Percentiles rank a stretch among this genome's conserved stretches.
Evolutionary conservation across 2,888 invertebrate genomes (phyloP).

Genomic region (Euspilapteryx auroguttella): DNA sequence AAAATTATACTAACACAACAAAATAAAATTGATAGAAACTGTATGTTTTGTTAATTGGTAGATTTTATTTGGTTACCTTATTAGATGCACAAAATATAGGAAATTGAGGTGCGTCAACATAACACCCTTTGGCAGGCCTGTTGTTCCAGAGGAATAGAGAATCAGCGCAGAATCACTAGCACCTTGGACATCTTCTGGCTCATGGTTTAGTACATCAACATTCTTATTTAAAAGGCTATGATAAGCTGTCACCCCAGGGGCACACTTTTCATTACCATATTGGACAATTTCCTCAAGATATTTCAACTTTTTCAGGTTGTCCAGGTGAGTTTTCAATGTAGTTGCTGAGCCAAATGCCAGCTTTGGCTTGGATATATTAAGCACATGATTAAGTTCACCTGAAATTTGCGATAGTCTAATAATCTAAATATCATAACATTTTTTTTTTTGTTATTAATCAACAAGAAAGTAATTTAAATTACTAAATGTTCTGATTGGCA

Average conservation of each 20-base stretch:
- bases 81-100: slow-evolving; percentile 5
- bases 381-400: slow-evolving; percentile 67
- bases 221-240: slow-evolving; percentile 6
- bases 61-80: slow-evolving; percentile 1
- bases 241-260: not conserved
- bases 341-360: slow-evolving; percentile 63
- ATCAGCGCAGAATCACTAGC: slow-evolving; percentile 12
- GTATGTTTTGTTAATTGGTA: too few species aligned
- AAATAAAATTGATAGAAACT: too few species aligned
- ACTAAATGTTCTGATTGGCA: too few species aligned
- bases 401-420: too few species aligned
- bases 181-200: slow-evolving; percentile 24
- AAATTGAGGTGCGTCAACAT: slow-evolving; percentile 1
- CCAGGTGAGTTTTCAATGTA: slow-evolving; percentile 29
- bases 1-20: too few species aligned
- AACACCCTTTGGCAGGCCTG: slow-evolving; percentile 4
- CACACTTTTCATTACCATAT: slow-evolving; percentile 2
- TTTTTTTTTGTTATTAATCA: too few species aligned
- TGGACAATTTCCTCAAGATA: slow-evolving; percentile 43
- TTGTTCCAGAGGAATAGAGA: slow-evolving; percentile 4
- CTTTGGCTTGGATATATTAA: slow-evolving; percentile 67
- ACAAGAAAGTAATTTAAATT: too few species aligned
- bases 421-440: too few species aligned
- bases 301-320: slow-evolving; percentile 26
- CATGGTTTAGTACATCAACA: slow-evolving; percentile 9